Evolutionary conservation across 2,797 vertebrate genomes (phyloP), one percentile per base, ranked within the genome.

Genomic region (Phataginus tricuspis): DNA sequence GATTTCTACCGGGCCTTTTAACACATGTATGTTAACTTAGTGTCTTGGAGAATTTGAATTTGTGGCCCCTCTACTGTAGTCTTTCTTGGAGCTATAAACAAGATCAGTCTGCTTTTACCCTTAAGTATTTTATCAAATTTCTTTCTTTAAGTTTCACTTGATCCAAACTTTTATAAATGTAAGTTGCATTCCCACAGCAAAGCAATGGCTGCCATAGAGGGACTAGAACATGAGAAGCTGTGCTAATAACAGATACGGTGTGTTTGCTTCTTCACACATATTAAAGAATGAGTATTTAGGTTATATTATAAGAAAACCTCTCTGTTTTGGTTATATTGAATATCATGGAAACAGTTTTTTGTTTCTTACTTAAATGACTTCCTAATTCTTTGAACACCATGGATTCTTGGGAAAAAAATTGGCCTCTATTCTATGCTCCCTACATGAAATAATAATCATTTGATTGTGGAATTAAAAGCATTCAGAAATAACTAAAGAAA

Each of bases 401-500:
- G 34, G 85, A 34, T 71, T 42, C 16, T 71, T 91, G 18, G 2
- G 2, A 8, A 23, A 12, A 77, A 78, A 39, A 25, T 3, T 18
- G 23, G 4, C 1, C 9, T 90, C 66, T 90, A 34, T 84, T 75
- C 34, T 71, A 7, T n/a, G 55, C 16, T 74, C 25, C n/a, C 14
- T 79, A 39, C 12, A 29, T 39, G 11, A 87, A 91, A 9, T 71
- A 85, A 75, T 68, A 88, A 57, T 25, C 55, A 3, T 64, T 79
- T 69, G 1, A 27, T 37, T 84, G 4, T 71, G 4, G 15, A 88
- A 95, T 72, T 90, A 90, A 95, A 90, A 14, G 15, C 39, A 75
- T 90, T 90, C 21, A 74, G 16, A 96, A 87, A 68, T 92, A 92
- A 72, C 21, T 84, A 68, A 72, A 95, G 34, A 21, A 80, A 49